phyloP scores from a whole-genome alignment of 2,113 vertebrate genomes.

The human (Homo sapiens) region GRCh38 chr9:83281501-83282000 shows the following conservation, averaged over 20 bases:
- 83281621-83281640: neutral
- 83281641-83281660: neutral
- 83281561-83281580: neutral
- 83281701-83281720: neutral
- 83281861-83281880: neutral
- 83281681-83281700: constrained; percentile 35
- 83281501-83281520: neutral
- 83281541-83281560: neutral
- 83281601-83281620: neutral
- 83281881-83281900: neutral
- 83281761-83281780: neutral
- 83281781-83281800: neutral
- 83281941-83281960: neutral
- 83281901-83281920: neutral
- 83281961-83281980: neutral
- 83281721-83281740: neutral
- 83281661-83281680: constrained; percentile 41
- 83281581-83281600: neutral
- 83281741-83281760: neutral
- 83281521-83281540: neutral
- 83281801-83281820: neutral
- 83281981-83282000: neutral
- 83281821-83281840: accelerated
- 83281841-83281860: neutral
- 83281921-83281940: neutral